Conservation (phyloP, 2,888 invertebrate species). For the Calameuta filiformis region DNA sequence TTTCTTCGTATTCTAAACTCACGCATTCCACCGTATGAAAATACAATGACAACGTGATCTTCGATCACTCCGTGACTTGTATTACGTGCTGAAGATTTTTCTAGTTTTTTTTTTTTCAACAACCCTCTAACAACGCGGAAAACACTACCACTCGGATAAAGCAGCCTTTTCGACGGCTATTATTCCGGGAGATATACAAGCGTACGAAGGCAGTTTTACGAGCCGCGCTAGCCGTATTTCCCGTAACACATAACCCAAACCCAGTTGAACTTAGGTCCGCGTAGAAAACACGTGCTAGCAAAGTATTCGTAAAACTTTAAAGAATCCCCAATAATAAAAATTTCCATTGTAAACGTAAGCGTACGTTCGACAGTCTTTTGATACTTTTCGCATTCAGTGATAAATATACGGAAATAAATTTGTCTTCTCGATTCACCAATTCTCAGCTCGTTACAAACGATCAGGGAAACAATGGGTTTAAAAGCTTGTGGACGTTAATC, state of each 20-base stretch:
- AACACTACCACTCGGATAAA: constrained; percentile 13
- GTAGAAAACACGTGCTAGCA: constrained; percentile 4
- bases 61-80: not conserved
- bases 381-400: not conserved
- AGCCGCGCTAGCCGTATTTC: constrained; percentile 32
- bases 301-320: not conserved
- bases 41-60: not conserved
- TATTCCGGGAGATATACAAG: constrained; percentile 34
- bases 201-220: constrained; percentile 34
- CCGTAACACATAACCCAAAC: constrained; percentile 6
- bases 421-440: not conserved
- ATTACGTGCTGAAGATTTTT: not conserved
- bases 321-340: not conserved
- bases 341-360: not conserved
- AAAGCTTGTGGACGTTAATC: not conserved
- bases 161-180: constrained; percentile 28
- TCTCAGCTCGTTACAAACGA: not conserved
- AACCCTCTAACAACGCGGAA: constrained; percentile 6
- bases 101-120: not conserved
- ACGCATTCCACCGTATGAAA: not conserved
- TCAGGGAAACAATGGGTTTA: not conserved
- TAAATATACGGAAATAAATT: not conserved
- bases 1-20: not conserved
- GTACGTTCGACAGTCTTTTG: not conserved
- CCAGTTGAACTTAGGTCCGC: not conserved